Percentiles rank a stretch among this genome's conserved stretches.
Conservation (phyloP, 2,113 vertebrate genomes). For the Parus major region DNA sequence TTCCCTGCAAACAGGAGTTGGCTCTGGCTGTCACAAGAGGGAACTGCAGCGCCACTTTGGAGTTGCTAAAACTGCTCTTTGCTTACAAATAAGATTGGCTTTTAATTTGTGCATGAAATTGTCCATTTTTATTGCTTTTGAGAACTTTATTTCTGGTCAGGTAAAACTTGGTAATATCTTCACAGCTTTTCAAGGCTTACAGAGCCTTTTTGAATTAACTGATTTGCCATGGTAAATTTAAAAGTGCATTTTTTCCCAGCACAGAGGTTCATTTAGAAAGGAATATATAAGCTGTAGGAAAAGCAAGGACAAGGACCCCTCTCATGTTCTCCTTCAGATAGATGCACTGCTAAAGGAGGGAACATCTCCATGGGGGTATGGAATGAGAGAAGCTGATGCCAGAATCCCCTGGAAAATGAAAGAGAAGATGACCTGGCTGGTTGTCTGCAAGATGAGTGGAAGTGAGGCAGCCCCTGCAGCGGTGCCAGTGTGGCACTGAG, state of each 20-base stretch:
- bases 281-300: not conserved
- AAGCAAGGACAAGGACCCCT: not conserved
- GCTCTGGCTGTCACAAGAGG: constrained; percentile 2
- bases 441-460: not conserved
- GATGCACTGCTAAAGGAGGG: not conserved
- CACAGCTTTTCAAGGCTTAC: not conserved
- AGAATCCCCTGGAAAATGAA: not conserved
- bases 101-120: not conserved
- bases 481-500: fast-evolving
- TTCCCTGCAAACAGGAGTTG: not conserved
- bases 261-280: not conserved
- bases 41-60: not conserved
- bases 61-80: not conserved
- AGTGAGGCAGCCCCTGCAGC: not conserved
- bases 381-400: not conserved
- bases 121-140: not conserved
- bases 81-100: not conserved
- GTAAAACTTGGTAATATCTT: not conserved
- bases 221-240: not conserved
- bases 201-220: not conserved
- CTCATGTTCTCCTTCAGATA: not conserved
- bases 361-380: not conserved
- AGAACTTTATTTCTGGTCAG: not conserved
- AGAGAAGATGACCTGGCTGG: not conserved
- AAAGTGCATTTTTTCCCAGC: not conserved